Conservation (phyloP, 2,888 invertebrate species). For the Pyralis farinalis region DNA sequence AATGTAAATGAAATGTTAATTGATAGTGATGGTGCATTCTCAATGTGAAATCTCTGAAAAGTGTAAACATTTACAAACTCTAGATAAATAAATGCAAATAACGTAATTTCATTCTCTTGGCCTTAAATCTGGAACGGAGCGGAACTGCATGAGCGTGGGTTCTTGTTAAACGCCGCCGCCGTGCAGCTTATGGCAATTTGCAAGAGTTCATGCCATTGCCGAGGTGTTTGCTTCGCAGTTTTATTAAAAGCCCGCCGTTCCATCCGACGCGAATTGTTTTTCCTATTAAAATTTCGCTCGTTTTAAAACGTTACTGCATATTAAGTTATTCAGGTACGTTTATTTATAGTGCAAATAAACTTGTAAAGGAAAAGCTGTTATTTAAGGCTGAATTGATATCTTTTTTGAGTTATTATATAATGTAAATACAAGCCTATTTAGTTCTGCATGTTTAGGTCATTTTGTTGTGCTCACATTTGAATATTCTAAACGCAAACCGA, state of each 20-base stretch:
- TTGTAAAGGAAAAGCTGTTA: too few relatives aligned
- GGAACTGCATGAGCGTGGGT: constrained; percentile 62
- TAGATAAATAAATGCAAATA: background rate
- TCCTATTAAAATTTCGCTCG: constrained; percentile 46
- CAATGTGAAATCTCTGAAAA: too few relatives aligned
- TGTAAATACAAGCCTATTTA: too few relatives aligned
- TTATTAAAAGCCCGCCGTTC: constrained; percentile 63
- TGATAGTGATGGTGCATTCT: too few relatives aligned
- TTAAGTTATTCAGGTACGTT: background rate
- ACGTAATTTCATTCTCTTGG: constrained; percentile 20
- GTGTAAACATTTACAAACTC: too few relatives aligned
- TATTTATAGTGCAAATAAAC: background rate
- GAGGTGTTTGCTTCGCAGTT: constrained; percentile 61
- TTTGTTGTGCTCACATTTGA: too few relatives aligned
- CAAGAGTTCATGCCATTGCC: constrained; percentile 64
- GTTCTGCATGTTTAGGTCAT: too few relatives aligned
- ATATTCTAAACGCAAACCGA: too few relatives aligned
- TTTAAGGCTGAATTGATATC: too few relatives aligned
- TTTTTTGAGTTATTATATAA: too few relatives aligned
- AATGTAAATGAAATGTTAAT: too few relatives aligned
- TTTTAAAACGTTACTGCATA: constrained; percentile 2
- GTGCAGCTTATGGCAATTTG: constrained; percentile 74
- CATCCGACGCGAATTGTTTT: constrained; percentile 57
- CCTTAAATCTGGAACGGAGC: constrained; percentile 51
- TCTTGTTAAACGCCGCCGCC: constrained; percentile 67